A percentile compares a stretch with the other conserved stretches of the same genome.
Evolutionary conservation across 2,113 vertebrate genomes (phyloP).

Genomic region (Suncus etruscus): DNA sequence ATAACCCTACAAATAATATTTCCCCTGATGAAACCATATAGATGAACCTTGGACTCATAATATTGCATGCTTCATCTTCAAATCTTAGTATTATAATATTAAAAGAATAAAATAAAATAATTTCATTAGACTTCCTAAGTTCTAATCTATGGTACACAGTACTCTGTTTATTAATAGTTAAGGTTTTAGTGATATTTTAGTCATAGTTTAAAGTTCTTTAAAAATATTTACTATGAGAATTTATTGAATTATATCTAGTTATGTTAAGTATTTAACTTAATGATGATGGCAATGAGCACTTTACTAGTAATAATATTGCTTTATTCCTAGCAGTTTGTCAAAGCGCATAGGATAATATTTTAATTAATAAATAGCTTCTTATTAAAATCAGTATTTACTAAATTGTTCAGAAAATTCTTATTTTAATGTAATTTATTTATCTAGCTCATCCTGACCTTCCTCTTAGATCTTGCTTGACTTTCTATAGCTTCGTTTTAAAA

Average conservation of each 20-base stretch:
- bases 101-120: conserved; percentile 47
- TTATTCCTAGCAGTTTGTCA: not conserved
- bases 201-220: conserved; percentile 5
- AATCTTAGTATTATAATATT: not conserved
- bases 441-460: conserved; percentile 49
- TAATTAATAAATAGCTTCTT: conserved; percentile 30
- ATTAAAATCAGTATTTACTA: not conserved
- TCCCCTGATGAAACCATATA: not conserved
- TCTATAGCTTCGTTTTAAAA: conserved; percentile 68
- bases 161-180: conserved; percentile 29
- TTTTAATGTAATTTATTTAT: conserved; percentile 58
- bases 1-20: not conserved
- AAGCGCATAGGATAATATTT: not conserved
- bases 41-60: not conserved
- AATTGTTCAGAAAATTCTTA: conserved; percentile 11
- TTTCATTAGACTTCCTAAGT: conserved; percentile 20
- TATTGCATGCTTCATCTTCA: conserved; percentile 1
- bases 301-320: not conserved
- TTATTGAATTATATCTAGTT: conserved; percentile 52
- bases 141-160: not conserved
- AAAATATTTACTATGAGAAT: conserved; percentile 32
- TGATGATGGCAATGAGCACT: conserved; percentile 3
- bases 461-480: conserved; percentile 54
- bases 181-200: conserved; percentile 1
- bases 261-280: conserved; percentile 33